Percentiles rank a stretch among this genome's conserved stretches.
Conservation (phyloP, 2,888 invertebrate species). For the Geotrupes spiniger region DNA sequence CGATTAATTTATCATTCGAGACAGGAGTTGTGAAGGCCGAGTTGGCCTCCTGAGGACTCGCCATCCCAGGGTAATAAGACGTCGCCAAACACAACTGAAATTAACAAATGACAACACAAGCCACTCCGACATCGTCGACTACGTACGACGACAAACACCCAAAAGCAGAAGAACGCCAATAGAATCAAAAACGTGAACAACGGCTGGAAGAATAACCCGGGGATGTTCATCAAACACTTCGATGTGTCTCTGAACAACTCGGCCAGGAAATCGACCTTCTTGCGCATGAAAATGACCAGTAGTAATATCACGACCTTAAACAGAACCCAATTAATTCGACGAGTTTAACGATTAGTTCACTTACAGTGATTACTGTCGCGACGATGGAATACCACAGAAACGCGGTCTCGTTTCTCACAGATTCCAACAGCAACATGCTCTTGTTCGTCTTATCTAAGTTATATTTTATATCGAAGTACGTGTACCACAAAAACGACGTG, state of each 20-base stretch:
- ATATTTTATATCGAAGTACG: slow-evolving; percentile 73
- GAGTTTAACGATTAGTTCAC: slow-evolving; percentile 35
- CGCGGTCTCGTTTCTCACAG: slow-evolving; percentile 80
- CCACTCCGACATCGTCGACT: slow-evolving; percentile 20
- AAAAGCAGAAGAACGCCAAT: slow-evolving; percentile 76
- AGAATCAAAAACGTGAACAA: slow-evolving; percentile 78
- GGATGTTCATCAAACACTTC: slow-evolving; percentile 79
- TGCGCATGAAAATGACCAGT: slow-evolving; percentile 72
- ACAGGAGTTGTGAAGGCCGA: slow-evolving; percentile 30
- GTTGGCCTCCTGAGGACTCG: slow-evolving; percentile 29
- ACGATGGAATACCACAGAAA: slow-evolving; percentile 82
- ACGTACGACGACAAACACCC: slow-evolving; percentile 81
- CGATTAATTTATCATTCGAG: slow-evolving; percentile 21
- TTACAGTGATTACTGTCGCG: slow-evolving; percentile 84
- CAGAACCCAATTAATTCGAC: slow-evolving; percentile 19
- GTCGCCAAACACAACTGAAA: slow-evolving; percentile 72
- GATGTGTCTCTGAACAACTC: slow-evolving; percentile 88
- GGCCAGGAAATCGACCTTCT: slow-evolving; percentile 78
- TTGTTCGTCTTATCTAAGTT: slow-evolving; percentile 57
- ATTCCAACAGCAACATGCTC: slow-evolving; percentile 64
- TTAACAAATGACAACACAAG: slow-evolving; percentile 11
- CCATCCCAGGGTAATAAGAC: slow-evolving; percentile 63
- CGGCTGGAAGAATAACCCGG: slow-evolving; percentile 81
- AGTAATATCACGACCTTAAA: slow-evolving; percentile 69
- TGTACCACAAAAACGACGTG: slow-evolving; percentile 84